Conservation (phyloP, 1,140 invertebrate species). For the Ceratina japonica region DNA sequence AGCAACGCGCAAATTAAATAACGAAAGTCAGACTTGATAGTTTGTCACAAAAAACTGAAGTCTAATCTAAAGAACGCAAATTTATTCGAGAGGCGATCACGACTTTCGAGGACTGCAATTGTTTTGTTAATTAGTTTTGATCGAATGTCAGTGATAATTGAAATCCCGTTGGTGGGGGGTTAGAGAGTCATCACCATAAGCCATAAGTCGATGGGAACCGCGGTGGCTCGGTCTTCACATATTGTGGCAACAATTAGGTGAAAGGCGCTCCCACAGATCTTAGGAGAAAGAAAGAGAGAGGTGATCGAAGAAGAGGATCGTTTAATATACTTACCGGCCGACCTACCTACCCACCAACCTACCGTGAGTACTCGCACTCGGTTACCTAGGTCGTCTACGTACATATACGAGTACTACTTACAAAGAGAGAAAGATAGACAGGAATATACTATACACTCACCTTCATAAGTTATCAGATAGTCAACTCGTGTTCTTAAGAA, state of each 20-base stretch:
- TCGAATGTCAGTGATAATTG: too few relatives aligned
- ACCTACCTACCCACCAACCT: conserved; percentile 68
- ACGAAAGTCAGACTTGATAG: too few relatives aligned
- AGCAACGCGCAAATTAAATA: too few relatives aligned
- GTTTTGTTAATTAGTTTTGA: too few relatives aligned
- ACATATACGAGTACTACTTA: conserved; percentile 45
- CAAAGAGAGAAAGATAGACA: conserved; percentile 38
- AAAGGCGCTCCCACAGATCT: conserved; percentile 77
- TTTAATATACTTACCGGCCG: conserved; percentile 73
- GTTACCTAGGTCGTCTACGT: conserved; percentile 66
- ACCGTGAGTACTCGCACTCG: conserved; percentile 61
- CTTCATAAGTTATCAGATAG: too few relatives aligned
- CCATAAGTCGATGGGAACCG: conserved; percentile 77
- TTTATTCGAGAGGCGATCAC: too few relatives aligned
- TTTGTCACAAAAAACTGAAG: too few relatives aligned
- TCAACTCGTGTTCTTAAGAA: too few relatives aligned
- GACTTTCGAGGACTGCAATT: too few relatives aligned
- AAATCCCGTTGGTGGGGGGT: not conserved
- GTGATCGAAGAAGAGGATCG: conserved; percentile 51
- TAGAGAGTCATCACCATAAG: conserved; percentile 69
- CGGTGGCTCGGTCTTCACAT: conserved; percentile 77
- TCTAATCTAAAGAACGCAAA: too few relatives aligned
- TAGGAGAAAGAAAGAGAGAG: conserved; percentile 31
- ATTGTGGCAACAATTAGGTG: conserved; percentile 80
- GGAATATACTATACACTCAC: too few relatives aligned